These are phyloP conservation scores for Habroteleia sp. DNA, from an alignment of 2,888 invertebrate genomes.

Conservation along the genomic window DNA sequence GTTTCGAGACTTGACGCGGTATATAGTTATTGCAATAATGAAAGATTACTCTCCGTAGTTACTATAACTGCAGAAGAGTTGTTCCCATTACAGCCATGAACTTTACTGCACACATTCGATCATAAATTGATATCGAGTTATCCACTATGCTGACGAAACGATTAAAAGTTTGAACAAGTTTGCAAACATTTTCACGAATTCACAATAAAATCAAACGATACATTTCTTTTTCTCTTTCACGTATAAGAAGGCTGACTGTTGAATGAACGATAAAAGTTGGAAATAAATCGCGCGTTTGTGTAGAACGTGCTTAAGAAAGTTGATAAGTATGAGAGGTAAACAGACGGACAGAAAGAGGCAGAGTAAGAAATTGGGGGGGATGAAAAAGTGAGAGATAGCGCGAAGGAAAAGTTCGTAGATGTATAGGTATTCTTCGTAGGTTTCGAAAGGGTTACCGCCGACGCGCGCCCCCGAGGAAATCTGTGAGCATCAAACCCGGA, in stretches of 20 bases:
- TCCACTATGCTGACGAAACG: not conserved
- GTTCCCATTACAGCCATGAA: no score
- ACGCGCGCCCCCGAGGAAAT: conserved; percentile 68
- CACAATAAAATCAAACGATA: conserved; percentile 6
- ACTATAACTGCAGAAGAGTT: no score
- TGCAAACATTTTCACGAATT: not conserved
- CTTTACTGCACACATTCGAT: no score
- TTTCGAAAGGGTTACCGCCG: conserved; percentile 69
- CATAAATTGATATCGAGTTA: no score
- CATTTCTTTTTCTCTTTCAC: conserved; percentile 1
- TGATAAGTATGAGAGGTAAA: conserved; percentile 66
- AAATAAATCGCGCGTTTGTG: conserved; percentile 16
- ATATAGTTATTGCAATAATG: no score
- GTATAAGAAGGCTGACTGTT: not conserved
- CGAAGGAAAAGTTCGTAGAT: conserved; percentile 56
- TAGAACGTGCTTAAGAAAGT: conserved; percentile 2
- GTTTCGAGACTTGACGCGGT: no score
- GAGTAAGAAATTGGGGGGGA: conserved; percentile 31
- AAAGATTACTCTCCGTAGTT: no score
- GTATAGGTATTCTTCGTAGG: conserved; percentile 76
- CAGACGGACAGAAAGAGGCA: conserved; percentile 71
- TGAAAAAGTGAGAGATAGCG: conserved; percentile 40
- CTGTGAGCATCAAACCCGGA: conserved; percentile 70
- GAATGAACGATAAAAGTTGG: not conserved
- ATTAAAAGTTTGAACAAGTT: no score